A percentile compares a stretch with the other conserved stretches of the same genome.
phyloP scores from a whole-genome alignment of 1,140 invertebrate species.

The Cyclina sinensis region DNA sequence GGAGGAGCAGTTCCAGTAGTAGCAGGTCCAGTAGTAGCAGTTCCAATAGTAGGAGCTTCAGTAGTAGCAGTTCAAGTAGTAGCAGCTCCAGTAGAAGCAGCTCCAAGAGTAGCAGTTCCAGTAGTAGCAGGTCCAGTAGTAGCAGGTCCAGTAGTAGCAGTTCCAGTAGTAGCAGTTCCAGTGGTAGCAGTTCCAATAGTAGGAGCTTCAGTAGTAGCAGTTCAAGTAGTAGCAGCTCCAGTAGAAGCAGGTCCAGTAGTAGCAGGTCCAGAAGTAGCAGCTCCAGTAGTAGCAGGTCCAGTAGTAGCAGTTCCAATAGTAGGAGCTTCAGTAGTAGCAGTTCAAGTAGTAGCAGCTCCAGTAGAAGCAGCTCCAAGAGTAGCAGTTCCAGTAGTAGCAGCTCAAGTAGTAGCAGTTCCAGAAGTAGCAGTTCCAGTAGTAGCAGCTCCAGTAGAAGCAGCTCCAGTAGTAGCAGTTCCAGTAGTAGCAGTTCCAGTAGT shows the following conservation, averaged over 20 bases:
- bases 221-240: constrained; percentile 48
- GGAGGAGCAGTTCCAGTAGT: too few species aligned
- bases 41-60: constrained; percentile 9
- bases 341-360: neutral
- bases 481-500: too few species aligned
- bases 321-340: constrained; percentile 12
- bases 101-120: constrained; percentile 18
- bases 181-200: constrained; percentile 51
- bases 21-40: too few species aligned
- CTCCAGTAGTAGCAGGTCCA: constrained; percentile 1
- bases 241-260: neutral
- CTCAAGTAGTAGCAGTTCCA: too few species aligned
- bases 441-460: too few species aligned
- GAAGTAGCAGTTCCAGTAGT: too few species aligned
- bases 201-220: constrained; percentile 44
- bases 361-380: too few species aligned
- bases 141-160: constrained; percentile 22
- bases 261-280: constrained; percentile 27
- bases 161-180: constrained; percentile 23
- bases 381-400: too few species aligned
- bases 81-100: constrained; percentile 6
- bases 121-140: constrained; percentile 34
- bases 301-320: constrained; percentile 18
- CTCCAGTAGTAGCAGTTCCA: too few species aligned
- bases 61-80: constrained; percentile 21